These are phyloP conservation scores for Littorina saxatilis DNA, from an alignment of 1,140 invertebrate genomes.

Conservation along the genomic window DNA sequence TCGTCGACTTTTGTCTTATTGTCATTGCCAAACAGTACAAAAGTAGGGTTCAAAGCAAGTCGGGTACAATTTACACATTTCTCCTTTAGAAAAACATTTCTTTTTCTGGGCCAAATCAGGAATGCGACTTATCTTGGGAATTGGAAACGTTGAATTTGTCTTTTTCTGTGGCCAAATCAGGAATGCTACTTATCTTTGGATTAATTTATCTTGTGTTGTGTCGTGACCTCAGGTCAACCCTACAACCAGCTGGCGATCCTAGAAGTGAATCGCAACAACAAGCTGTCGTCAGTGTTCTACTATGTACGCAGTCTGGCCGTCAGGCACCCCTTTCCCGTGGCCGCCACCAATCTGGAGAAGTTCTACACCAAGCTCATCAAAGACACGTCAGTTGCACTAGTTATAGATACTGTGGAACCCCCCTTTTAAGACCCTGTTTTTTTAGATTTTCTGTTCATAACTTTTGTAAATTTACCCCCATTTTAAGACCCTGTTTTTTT, in stretches of 20 bases:
- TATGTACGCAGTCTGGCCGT: slow-evolving; percentile 88
- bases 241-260: slow-evolving; percentile 92
- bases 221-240: slow-evolving; percentile 81
- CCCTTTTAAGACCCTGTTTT: no score
- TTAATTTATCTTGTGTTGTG: not conserved
- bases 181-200: not conserved
- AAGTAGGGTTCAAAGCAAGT: no score
- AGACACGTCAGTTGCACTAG: slow-evolving; percentile 68
- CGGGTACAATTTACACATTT: no score
- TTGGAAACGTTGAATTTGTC: not conserved
- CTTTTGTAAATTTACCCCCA: no score
- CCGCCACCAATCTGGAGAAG: slow-evolving; percentile 85
- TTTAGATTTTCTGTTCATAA: no score
- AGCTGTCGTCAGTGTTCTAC: slow-evolving; percentile 88
- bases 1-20: no score
- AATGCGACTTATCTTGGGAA: no score
- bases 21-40: no score
- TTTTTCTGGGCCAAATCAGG: no score
- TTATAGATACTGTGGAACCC: no score
- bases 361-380: slow-evolving; percentile 78
- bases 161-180: not conserved
- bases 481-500: no score
- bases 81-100: no score
- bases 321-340: slow-evolving; percentile 88
- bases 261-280: slow-evolving; percentile 87